Evolutionary conservation across 2,797 vertebrate genomes (phyloP), one percentile per base, ranked within the genome.

Genomic region (Sebastes oblongus): DNA sequence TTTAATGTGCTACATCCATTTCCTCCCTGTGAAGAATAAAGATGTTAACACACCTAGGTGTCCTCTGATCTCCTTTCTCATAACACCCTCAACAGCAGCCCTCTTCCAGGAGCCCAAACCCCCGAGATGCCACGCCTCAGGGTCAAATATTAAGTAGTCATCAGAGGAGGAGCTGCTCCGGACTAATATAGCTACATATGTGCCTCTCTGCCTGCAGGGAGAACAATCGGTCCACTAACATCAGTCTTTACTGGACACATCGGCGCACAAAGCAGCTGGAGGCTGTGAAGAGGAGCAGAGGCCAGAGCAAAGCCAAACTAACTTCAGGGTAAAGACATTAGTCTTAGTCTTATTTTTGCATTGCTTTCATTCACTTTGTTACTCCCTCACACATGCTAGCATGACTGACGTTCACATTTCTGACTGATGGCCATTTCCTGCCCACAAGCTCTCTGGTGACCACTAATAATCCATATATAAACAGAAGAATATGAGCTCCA

Each of bases 131-230:
- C 27, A 4, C 27, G 46, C 58, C 66, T 73, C n/a, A 16, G 66
- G 80, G 80, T 83, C 72, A 85, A 32, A 75, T 59, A 89, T 82
- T 62, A 74, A 82, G 68, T 25, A 78, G 75, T 70, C 80, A 86
- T 82, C 75, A 80, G 67, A 85, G 62, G 55, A 82, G 25, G 50
- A 84, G 64, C 66, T 69, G 60, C 72, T 83, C 64, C 52, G 39
- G 64, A 78, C 55, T 55, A 74, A 56, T 58, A 64, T 12, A 20
- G 70, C 72, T 36, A 67, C 83, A 85, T 77, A 72, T 87, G 75
- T 66, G 68, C 34, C 69, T 69, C 39, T 72, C 42, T 29, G 78
- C 58, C 87, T 75, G 60, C 61, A 74, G 83, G 82, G 82, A 75
- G 55, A 64, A 27, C 65, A 55, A 34, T 60, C 34, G 65, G 66